Base-by-base conservation (phyloP, 2,888 invertebrate species). In the Schizaphis graminum region DNA sequence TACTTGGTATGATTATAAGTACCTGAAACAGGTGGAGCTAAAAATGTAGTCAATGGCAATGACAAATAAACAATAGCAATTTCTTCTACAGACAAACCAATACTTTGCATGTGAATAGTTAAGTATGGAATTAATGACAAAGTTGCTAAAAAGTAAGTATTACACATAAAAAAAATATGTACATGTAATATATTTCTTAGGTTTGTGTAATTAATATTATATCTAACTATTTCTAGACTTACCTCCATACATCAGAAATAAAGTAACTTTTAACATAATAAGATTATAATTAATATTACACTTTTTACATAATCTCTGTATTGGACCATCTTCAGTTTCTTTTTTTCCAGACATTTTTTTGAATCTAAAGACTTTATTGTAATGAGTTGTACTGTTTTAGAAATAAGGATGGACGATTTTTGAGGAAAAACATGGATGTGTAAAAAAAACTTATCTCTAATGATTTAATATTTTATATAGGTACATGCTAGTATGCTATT, bases 61-160 rank as follows among this genome's bases (percentile, higher is more conserved):
- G 98, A 97, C 95, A 98, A 97, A 96, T 98, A 98, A 95, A 98
- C 98, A 95, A 98, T 97, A 93, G 98, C 98, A 95, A 98, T 98
- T 96, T 98, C 98, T 95, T 98, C 97, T 95, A 98, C 97, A 89
- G 98, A 97, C 94, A 98, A 96, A 94, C 98, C 98, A 95, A 98
- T 97, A 95, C 98, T 97, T 96, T 98, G 98, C 98, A 98, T 98
- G 96, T 98, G 98, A 95, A 98, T 97, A 3, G 98, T 98, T 95
- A 98, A 96, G 96, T 98, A 98, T 0, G 98, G 98, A 94, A 98
- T 96, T 92, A 98, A 96, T 16, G 98, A 98, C 92, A 98, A 98
- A 67, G 98, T 97, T 91, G 98, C 98, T 97, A 96, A 56, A 96
- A 96, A 95, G 95, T 94, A 95, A 92, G 92, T 91, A 7, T 77